Conservation (phyloP, 37 sponge, comb jelly and placozoan genomes). For the Agelas oroides region DNA sequence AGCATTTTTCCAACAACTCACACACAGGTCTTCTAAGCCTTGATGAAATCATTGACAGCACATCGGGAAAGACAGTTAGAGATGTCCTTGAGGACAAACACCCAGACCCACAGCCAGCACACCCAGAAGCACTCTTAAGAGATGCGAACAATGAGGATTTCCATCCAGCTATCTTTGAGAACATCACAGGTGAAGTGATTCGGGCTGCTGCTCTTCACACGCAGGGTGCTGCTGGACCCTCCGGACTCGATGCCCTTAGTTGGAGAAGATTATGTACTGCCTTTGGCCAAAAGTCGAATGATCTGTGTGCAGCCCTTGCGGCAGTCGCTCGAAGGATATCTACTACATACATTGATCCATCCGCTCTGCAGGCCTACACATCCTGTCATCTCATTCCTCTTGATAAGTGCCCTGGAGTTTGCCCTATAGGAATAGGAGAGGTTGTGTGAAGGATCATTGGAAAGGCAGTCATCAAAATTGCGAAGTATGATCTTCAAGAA, state of each 20-base stretch:
- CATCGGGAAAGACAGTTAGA: conserved; percentile 17
- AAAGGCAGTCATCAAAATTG: conserved; percentile 30
- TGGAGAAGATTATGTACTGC: too few relatives aligned
- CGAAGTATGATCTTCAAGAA: conserved; percentile 26
- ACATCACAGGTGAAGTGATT: conserved; percentile 33
- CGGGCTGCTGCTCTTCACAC: conserved; percentile 15
- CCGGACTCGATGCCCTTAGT: too few relatives aligned
- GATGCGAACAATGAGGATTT: neutral
- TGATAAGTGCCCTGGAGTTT: too few relatives aligned
- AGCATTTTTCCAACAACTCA: conserved; percentile 29
- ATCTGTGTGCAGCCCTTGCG: conserved; percentile 52
- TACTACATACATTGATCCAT: conserved; percentile 62
- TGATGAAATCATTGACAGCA: conserved; percentile 3
- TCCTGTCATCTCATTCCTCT: conserved; percentile 55
- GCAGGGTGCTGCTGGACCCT: too few relatives aligned
- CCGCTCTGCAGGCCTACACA: neutral
- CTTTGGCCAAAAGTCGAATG: too few relatives aligned
- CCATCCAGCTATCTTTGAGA: conserved; percentile 38
- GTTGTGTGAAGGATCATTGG: conserved; percentile 50
- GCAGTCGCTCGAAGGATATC: conserved; percentile 36
- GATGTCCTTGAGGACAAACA: conserved; percentile 37
- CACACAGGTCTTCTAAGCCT: neutral
- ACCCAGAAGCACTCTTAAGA: conserved; percentile 11
- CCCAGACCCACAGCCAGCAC: conserved; percentile 13
- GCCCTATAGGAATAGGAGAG: conserved; percentile 60